These are phyloP conservation scores for Athetis lepigone DNA, from an alignment of 2,888 invertebrate species.

Conservation along the genomic window DNA sequence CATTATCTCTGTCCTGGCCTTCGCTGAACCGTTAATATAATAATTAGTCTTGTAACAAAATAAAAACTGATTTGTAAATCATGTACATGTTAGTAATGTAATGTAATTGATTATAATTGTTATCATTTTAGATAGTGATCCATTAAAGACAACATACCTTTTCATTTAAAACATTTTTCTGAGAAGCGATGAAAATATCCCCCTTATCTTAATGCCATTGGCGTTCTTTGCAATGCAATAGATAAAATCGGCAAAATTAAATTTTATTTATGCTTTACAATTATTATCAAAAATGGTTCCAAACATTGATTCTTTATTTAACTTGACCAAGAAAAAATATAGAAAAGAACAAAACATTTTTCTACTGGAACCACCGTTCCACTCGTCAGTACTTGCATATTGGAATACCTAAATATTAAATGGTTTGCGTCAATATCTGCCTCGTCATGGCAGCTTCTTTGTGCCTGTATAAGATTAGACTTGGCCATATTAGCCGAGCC, in stretches of 20 bases:
- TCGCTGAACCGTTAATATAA: conserved; percentile 37
- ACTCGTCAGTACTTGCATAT: conserved; percentile 78
- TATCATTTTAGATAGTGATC: conserved; percentile 20
- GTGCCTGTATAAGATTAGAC: conserved; percentile 85
- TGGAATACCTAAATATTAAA: conserved; percentile 89
- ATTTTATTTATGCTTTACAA: not conserved
- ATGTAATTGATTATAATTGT: conserved; percentile 31
- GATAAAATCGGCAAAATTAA: not conserved
- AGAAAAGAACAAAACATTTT: not conserved
- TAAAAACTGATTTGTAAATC: conserved; percentile 54
- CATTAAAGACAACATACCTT: conserved; percentile 22
- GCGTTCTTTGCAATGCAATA: conserved; percentile 3
- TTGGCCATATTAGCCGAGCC: conserved; percentile 84
- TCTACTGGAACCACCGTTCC: conserved; percentile 51
- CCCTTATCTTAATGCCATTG: conserved; percentile 25
- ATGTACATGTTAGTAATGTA: conserved; percentile 38
- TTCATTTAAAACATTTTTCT: conserved; percentile 25
- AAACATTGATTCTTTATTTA: not conserved
- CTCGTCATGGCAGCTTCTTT: conserved; percentile 88
- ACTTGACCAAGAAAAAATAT: not conserved
- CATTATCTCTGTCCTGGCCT: conserved; percentile 53
- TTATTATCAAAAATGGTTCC: not conserved
- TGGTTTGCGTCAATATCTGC: conserved; percentile 86
- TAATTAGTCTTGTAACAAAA: conserved; percentile 48
- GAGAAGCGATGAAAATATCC: not conserved